Percentiles rank a stretch among this genome's conserved stretches.
Conservation (phyloP, 1,140 invertebrate genomes). For the Drosophila chauvacae region DNA sequence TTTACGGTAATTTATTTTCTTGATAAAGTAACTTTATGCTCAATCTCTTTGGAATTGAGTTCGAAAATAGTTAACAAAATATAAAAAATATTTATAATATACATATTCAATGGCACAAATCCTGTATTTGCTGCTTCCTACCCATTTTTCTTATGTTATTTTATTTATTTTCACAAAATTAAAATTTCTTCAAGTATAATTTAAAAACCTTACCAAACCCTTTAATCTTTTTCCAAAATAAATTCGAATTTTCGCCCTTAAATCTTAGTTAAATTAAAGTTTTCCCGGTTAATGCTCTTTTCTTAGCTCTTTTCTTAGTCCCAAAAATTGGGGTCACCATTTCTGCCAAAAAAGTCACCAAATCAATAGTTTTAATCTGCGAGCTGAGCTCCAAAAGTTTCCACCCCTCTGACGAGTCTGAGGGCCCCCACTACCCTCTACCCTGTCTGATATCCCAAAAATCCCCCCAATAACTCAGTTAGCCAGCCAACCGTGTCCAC, state of each 20-base stretch:
- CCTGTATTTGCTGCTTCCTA: too few species aligned
- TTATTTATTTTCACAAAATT: too few species aligned
- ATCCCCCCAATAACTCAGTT: constrained; percentile 43
- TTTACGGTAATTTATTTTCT: background rate
- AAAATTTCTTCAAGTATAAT: too few species aligned
- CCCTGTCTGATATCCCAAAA: background rate
- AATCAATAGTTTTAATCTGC: constrained; percentile 35
- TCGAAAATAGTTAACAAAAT: background rate
- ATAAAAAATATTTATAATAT: background rate
- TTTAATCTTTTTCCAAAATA: too few species aligned
- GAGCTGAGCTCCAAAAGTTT: constrained; percentile 2
- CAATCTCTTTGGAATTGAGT: background rate
- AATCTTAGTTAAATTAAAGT: background rate
- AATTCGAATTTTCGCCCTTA: background rate
- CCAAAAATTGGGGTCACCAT: constrained; percentile 2
- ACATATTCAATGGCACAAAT: too few species aligned
- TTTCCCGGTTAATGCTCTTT: background rate
- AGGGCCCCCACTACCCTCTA: background rate
- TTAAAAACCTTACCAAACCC: too few species aligned
- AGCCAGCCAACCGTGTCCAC: constrained; percentile 40
- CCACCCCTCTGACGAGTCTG: background rate
- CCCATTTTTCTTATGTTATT: too few species aligned
- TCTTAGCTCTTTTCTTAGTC: background rate
- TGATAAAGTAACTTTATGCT: background rate
- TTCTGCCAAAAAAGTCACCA: constrained; percentile 5